A percentile compares a stretch with the other conserved stretches of the same genome.
phyloP scores from a whole-genome alignment of 1,140 invertebrate genomes.

The Neotoxoptera formosana region DNA sequence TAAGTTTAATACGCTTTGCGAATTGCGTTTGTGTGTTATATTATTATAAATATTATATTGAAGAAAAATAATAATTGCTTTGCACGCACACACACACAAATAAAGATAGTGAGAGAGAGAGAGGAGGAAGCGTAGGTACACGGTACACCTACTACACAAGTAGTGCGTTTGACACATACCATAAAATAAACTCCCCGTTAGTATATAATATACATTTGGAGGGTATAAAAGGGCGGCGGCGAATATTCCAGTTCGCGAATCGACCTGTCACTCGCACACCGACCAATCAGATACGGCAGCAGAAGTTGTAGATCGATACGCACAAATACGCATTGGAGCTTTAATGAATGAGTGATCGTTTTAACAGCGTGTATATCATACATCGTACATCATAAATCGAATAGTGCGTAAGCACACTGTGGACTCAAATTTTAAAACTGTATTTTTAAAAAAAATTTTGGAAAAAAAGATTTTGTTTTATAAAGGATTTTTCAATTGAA shows the following conservation, averaged over 20 bases:
- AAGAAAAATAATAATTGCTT: background rate
- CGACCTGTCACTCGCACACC: constrained; percentile 44
- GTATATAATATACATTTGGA: background rate
- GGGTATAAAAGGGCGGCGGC: background rate
- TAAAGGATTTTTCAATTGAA: background rate
- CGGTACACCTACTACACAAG: background rate
- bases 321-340: background rate
- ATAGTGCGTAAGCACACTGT: background rate
- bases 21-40: background rate
- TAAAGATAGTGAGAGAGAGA: background rate
- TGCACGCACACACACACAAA: background rate
- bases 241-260: background rate
- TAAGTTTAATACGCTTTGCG: background rate
- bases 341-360: background rate
- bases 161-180: background rate
- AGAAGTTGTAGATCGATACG: background rate
- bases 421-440: background rate
- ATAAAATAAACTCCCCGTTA: constrained; percentile 42
- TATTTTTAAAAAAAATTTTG: background rate
- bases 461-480: background rate
- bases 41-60: background rate
- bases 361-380: background rate
- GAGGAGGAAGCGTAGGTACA: background rate
- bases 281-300: background rate
- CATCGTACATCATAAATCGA: background rate